Base-by-base conservation (phyloP, 2,113 vertebrate genomes). In the Dipodomys ordii region DNA sequence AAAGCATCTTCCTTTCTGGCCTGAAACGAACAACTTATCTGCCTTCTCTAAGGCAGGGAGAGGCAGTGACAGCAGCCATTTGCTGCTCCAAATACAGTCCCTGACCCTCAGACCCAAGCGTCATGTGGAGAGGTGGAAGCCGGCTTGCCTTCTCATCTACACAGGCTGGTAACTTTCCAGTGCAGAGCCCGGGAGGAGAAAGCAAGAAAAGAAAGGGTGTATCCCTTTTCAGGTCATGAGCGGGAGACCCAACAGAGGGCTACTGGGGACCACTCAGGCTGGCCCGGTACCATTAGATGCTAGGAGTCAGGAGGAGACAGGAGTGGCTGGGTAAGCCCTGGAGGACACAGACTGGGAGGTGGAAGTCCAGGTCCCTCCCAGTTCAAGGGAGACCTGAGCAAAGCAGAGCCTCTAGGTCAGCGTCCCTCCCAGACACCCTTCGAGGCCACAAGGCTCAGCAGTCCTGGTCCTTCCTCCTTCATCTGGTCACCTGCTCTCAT, bases 141-240 rank as follows among this genome's bases (percentile, higher is more conserved):
- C 1, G 0, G 2, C 11, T 25, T 27, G 39, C 65, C 28, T 67
- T 6, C 2, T 35, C 9, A 1, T 44, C 11, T 0, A 16, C 19
- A 57, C 10, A n/a, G 30, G 67, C 44, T 5, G 15, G 62, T n/a
- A 23, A 60, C 65, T 74, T 89, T 68, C 23, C 19, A 20, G 28
- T 39, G 6, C n/a, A 32, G 3, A 7, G 22, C n/a, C 11, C 77
- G 39, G 49, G 25, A 49, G 62, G 78, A 79, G 0, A 27, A 22
- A 72, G 46, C 11, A 22, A 23, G 10, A 39, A n/a, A 69, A 27
- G 67, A 64, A 49, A 73, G n/a, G n/a, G n/a, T n/a, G n/a, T n/a
- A n/a, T n/a, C n/a, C n/a, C n/a, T n/a, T n/a, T n/a, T n/a, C n/a
- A n/a, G 15, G 83, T 49, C 0, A 15, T 19, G 18, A 49, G 5